Evolutionary conservation across 2,888 invertebrate species (phyloP), one percentile per base, ranked within the genome.

Genomic region (Amaurobius ferox): DNA sequence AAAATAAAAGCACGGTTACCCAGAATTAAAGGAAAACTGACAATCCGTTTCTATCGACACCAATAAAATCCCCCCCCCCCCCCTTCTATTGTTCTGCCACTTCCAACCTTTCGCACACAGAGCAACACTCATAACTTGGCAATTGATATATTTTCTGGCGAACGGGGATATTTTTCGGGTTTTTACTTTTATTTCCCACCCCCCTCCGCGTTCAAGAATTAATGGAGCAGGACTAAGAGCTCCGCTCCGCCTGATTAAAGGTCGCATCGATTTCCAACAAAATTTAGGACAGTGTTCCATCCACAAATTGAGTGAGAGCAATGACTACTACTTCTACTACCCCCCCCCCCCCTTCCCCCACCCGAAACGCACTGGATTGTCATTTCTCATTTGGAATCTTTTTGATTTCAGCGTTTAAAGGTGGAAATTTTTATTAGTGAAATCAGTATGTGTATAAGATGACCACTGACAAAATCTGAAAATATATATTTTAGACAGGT

Each of bases 151-250:
- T 23, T 23, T 55, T 23, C 13, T 55, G 23, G 55, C 19, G 23
- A 55, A 55, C 23, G 23, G 55, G 16, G 7, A 23, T 23, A 55
- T 44, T 5, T 23, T 23, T 23, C 23, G 35, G 5, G 6, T 35
- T 35, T 35, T 35, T 9, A 5, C 35, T 23, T 23, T 23, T 1
- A 55, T 66, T 66, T 32, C n/a, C 30, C 29, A 2, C 32, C 23
- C 32, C 19, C 13, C 30, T 64, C 32, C 32, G 3, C 9, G 32
- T 13, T n/a, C n/a, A 35, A 35, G 16, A 55, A 66, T 66, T 66
- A 66, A 66, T 66, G 66, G 32, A 66, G 32, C 32, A n/a, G 28
- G 35, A 13, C 66, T 64, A 64, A 64, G 44, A 44, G 64, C 64
- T 64, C 64, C 29, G 28, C 30, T 30, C 64, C 29, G 16, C 30